Base-by-base conservation (phyloP, 2,113 vertebrate genomes). In the Poecilia latipinna region DNA sequence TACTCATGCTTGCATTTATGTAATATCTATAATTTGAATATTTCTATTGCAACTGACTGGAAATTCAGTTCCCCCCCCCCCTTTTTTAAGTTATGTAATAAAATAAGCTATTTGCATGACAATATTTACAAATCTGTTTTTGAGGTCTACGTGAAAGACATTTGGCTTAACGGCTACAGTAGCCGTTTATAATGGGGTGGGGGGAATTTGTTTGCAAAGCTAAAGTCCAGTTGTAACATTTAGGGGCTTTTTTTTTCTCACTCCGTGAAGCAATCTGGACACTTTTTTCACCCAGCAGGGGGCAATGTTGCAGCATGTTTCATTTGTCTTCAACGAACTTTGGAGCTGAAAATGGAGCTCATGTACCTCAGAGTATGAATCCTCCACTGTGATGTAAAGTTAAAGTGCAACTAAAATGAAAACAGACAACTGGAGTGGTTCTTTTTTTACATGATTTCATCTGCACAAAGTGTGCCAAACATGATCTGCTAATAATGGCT, bases 231-330 rank as follows among this genome's bases (percentile, higher is more conserved):
- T 48, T 42, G 39, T 42, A 42, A 37, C 13, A 42, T 4, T 42
- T 42, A 4, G 39, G 39, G 12, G 39, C 13, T 15, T 15, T 42
- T 35, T 17, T 48, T 11, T 0, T 22, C 8, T 57, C 10, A 4
- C 39, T 3, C 19, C 51, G n/a, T 54, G 3, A n/a, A 24, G 19
- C 19, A 19, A n/a, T 57, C 31, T 35, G 12, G 28, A 28, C 22
- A 33, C 26, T 1, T 24, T 0, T 26, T 0, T 4, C 1, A 24
- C 78, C 83, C 94, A 86, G 75, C 82, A 88, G 0, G 82, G 94
- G 81, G 89, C 84, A 29, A 72, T 94, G 1, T 75, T 90, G 70
- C 90, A 94, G 63, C 88, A 96, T 19, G 93, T 94, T 62, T 95
- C 91, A 74, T 8, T 11, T 42, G 15, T 62, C 7, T 12, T 4